These are phyloP conservation scores for Nasonia vitripennis DNA, from an alignment of 1,140 invertebrate species.

Conservation along the genomic window DNA sequence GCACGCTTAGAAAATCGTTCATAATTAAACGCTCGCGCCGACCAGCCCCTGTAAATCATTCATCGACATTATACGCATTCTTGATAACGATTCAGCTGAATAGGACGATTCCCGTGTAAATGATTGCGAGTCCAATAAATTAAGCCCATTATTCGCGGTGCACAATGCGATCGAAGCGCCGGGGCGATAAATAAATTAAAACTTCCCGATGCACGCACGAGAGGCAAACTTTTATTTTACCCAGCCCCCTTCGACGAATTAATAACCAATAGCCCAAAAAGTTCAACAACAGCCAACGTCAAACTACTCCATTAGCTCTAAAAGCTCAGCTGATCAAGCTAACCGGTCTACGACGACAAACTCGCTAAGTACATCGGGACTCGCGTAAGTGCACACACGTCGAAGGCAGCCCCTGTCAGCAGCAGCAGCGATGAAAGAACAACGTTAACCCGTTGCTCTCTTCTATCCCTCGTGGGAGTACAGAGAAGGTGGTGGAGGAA, in stretches of 20 bases:
- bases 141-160: too few species aligned
- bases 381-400: not conserved
- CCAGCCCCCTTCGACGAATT: not conserved
- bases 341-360: not conserved
- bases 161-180: too few species aligned
- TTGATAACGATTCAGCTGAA: too few species aligned
- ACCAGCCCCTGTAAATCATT: too few species aligned
- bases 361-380: not conserved
- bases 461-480: not conserved
- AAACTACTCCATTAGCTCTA: slow-evolving; percentile 3
- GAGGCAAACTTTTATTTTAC: not conserved
- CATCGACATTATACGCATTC: too few species aligned
- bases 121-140: too few species aligned
- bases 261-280: not conserved
- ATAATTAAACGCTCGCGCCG: too few species aligned
- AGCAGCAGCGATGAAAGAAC: not conserved
- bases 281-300: not conserved
- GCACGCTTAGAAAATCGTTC: too few species aligned
- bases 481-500: not conserved
- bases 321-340: not conserved
- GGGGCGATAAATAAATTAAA: too few species aligned
- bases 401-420: not conserved
- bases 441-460: not conserved
- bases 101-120: too few species aligned
- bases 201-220: not conserved